Percentiles rank a stretch among this genome's conserved stretches.
These are phyloP conservation scores for Corythornis vintsioides DNA, from an alignment of 2,113 vertebrate genomes.

Conservation along the genomic window DNA sequence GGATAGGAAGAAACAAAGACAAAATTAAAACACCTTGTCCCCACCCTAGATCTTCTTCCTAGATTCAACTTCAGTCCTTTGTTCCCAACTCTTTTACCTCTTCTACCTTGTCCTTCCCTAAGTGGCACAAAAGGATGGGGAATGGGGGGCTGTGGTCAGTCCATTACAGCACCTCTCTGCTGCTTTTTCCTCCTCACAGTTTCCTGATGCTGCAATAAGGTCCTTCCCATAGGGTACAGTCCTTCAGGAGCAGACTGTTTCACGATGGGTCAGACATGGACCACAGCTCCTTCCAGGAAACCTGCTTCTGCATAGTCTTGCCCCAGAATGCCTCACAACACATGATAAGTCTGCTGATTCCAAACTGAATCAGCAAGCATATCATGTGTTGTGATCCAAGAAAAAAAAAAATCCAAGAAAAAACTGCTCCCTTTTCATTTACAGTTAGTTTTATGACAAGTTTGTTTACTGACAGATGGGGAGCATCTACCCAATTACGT, in stretches of 20 bases:
- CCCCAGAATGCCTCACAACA: not conserved
- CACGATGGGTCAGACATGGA: accelerated
- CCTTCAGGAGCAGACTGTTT: not conserved
- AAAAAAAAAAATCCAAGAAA: not conserved
- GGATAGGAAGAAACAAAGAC: not conserved
- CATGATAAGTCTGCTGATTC: not conserved
- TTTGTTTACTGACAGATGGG: not conserved
- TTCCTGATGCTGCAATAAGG: accelerated
- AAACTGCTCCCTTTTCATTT: not conserved
- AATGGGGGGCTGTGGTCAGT: not conserved
- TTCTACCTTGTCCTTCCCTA: not conserved
- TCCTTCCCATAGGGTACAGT: not conserved
- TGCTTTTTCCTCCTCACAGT: not conserved
- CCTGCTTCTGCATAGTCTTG: not conserved
- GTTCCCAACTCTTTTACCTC: not conserved
- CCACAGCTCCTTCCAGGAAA: not conserved
- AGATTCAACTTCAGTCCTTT: not conserved
- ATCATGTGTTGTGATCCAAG: no score
- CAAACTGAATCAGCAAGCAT: no score
- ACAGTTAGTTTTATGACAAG: not conserved
- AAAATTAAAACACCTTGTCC: not conserved
- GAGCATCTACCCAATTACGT: not conserved
- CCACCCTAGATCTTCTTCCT: not conserved
- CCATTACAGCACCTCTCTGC: not conserved
- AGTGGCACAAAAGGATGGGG: not conserved